Percentiles rank a stretch among this genome's conserved stretches.
Evolutionary conservation across 2,797 vertebrate genomes (phyloP).

Genomic region (Pseudochirops cupreus): DNA sequence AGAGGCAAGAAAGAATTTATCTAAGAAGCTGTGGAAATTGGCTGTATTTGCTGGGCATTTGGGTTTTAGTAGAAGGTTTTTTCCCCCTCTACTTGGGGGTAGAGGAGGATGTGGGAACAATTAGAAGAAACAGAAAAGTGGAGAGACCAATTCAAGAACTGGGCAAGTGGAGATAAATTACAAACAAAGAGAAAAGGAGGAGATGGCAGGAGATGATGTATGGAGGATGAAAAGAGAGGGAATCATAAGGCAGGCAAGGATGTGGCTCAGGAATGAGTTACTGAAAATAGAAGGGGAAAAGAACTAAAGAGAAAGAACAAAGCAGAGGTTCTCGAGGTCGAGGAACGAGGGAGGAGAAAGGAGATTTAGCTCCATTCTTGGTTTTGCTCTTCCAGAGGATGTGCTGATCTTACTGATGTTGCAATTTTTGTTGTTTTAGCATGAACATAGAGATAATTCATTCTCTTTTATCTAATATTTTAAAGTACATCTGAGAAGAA

Average conservation of each 20-base stretch:
- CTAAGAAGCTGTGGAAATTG: not conserved
- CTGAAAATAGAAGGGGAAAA: not conserved
- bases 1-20: not conserved
- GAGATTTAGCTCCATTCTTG: conserved; percentile 50
- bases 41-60: not conserved
- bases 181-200: not conserved
- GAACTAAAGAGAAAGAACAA: conserved; percentile 29
- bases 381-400: conserved; percentile 59
- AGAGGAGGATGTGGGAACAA: not conserved
- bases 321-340: conserved; percentile 44
- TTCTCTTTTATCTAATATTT: conserved; percentile 78
- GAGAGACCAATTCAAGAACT: not conserved
- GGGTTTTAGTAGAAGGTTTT: not conserved
- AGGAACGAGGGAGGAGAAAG: conserved; percentile 16
- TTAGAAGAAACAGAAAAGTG: not conserved
- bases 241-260: not conserved
- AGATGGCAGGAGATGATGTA: not conserved
- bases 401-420: conserved; percentile 60
- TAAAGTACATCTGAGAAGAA: conserved; percentile 76
- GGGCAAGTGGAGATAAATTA: not conserved
- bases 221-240: not conserved
- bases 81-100: not conserved
- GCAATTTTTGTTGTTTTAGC: conserved; percentile 21
- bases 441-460: conserved; percentile 66
- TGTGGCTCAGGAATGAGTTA: not conserved